A percentile compares a stretch with the other conserved stretches of the same genome.
Evolutionary conservation across 1,140 invertebrate species (phyloP).

Genomic region (Caenorhabditis inopinata): DNA sequence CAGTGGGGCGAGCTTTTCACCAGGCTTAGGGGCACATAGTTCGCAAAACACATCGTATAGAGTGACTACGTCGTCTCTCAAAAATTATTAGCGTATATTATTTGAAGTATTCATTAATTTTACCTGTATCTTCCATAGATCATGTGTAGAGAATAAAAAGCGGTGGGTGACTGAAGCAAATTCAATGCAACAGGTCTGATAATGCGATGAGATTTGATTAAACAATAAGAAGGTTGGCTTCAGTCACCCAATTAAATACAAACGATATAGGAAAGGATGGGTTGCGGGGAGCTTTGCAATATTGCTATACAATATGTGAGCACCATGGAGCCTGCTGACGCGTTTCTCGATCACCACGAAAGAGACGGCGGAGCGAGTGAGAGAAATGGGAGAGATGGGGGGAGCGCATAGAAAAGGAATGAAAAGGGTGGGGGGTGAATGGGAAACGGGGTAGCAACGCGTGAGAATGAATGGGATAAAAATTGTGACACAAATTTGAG

Average conservation of each 20-base stretch:
- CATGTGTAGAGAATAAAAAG: background rate
- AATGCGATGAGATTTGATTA: background rate
- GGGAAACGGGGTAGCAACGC: background rate
- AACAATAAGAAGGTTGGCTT: background rate
- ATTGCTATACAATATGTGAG: background rate
- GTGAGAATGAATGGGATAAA: constrained; percentile 31
- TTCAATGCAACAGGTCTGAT: background rate
- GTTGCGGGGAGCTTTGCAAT: background rate
- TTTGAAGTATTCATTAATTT: no score
- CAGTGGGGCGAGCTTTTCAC: background rate
- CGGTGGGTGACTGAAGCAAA: no score
- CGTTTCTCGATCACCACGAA: background rate
- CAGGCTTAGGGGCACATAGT: constrained; percentile 16
- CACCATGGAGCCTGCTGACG: background rate
- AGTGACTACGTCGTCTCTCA: constrained; percentile 51
- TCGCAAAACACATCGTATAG: constrained; percentile 61
- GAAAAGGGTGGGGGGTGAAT: background rate
- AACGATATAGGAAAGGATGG: no score
- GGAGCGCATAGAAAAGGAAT: background rate
- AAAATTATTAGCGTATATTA: constrained; percentile 32
- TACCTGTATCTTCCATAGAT: constrained; percentile 24
- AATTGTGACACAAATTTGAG: constrained; percentile 14
- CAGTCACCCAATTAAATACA: background rate
- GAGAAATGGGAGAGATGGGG: no score
- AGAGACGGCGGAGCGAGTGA: background rate